Base-by-base conservation (phyloP, 2,113 vertebrate genomes). In the Mystacornis crossleyi region DNA sequence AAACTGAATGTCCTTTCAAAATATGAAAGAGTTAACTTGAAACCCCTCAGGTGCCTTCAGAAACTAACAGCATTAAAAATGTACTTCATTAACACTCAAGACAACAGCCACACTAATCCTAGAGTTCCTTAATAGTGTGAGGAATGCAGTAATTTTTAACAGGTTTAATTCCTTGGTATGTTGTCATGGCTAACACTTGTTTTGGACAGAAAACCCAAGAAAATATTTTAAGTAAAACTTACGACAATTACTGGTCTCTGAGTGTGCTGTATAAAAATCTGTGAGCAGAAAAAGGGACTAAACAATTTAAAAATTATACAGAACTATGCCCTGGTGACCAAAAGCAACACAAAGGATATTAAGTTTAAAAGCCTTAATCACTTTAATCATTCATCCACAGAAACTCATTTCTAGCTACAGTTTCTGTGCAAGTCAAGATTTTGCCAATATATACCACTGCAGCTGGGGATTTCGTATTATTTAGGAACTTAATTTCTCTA, bases 121-220 rank as follows among this genome's bases (percentile, higher is more conserved):
- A 36, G 57, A 40, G 40, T 34, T 84, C 33, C 70, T 67, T 97
- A 94, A 96, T 72, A 95, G 57, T 6, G 2, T 82, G 43, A 96
- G 82, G 96, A 96, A 96, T 92, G 92, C 54, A 88, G n/a, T 42
- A 61, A 80, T 57, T 88, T 95, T 94, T 78, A 86, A 55, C 28
- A 54, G 62, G 31, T 81, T 95, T 81, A 85, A 92, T 67, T 42
- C 66, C 80, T 38, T 67, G 57, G 66, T 67, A 86, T 20, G 65
- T 74, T 91, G 50, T 73, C 81, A 75, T n/a, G 50, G 55, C 24
- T 78, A 81, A 66, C 25, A n/a, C 34, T 95, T 84, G 40, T 54
- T 97, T 78, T 62, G 48, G 53, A 96, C 81, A 89, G 54, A 85
- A 95, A 72, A 62, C 3, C 3, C 66, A 64, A n/a, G 36, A 75